Percentiles rank a stretch among this genome's conserved stretches.
Evolutionary conservation across 2,113 vertebrate species (phyloP).

Genomic region (Dolichotis patagonum): DNA sequence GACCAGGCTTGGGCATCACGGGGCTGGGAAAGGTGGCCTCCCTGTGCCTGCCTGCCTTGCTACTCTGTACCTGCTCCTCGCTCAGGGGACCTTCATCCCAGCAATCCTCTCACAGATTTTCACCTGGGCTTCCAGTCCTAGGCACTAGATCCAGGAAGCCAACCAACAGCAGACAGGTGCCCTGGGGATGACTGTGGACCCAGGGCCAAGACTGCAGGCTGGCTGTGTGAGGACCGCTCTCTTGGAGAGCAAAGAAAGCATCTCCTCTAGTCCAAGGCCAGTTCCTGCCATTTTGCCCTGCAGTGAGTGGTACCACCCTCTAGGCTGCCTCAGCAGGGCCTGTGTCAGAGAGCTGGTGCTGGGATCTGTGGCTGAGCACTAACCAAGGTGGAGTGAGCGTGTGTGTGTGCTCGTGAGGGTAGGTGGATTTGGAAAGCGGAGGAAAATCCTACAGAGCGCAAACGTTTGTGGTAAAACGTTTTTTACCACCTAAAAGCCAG

Average conservation of each 20-base stretch:
- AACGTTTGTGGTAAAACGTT: too few relatives aligned
- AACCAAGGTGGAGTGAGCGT: fast-evolving
- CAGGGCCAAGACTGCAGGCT: neutral
- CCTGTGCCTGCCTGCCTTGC: fast-evolving
- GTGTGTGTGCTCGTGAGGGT: neutral
- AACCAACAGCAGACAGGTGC: fast-evolving
- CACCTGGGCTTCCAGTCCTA: neutral
- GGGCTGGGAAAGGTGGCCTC: neutral
- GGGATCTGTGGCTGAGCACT: neutral
- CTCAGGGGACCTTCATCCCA: neutral
- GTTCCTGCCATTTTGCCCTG: fast-evolving
- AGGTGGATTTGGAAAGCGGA: neutral
- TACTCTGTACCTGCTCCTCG: fast-evolving
- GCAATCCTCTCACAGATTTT: fast-evolving
- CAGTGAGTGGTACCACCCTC: fast-evolving
- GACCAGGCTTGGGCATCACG: fast-evolving
- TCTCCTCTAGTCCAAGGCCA: fast-evolving
- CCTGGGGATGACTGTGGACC: neutral
- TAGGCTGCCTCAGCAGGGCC: too few relatives aligned
- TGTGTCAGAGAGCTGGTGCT: fast-evolving
- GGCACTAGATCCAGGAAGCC: neutral
- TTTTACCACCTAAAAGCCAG: neutral
- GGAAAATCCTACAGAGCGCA: neutral
- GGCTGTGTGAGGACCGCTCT: fast-evolving
- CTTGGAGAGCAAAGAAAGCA: fast-evolving